These are phyloP conservation scores for Syrphus vitripennis DNA, from an alignment of 2,888 invertebrate genomes.

Conservation along the genomic window DNA sequence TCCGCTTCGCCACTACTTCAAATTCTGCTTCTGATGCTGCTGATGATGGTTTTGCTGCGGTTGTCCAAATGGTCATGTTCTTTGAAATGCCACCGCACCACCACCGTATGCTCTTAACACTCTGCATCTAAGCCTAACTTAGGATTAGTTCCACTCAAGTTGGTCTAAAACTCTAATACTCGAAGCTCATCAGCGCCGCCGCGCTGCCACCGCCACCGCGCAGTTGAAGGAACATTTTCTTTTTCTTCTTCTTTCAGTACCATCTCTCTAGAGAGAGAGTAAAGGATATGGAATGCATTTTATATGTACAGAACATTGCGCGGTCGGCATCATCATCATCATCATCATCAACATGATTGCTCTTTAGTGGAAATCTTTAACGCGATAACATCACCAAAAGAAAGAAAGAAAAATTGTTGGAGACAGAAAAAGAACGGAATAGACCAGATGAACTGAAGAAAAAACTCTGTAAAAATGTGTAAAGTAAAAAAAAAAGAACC, in stretches of 20 bases:
- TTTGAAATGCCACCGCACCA: conserved; percentile 67
- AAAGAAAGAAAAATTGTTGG: conserved; percentile 63
- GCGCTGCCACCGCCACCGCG: no score
- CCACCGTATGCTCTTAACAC: not conserved
- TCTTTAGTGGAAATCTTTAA: conserved; percentile 67
- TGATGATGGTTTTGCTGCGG: conserved; percentile 47
- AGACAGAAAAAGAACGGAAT: conserved; percentile 40
- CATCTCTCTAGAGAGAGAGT: conserved; percentile 1
- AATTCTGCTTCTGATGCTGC: not conserved
- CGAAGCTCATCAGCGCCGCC: conserved; percentile 54
- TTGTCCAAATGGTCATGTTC: conserved; percentile 70
- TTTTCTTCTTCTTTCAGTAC: not conserved
- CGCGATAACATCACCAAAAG: conserved; percentile 64
- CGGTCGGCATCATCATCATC: conserved; percentile 49
- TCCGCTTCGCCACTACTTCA: not conserved
- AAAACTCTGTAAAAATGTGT: not conserved
- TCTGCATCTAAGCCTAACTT: conserved; percentile 47
- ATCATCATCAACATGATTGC: conserved; percentile 71
- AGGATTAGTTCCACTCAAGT: conserved; percentile 46
- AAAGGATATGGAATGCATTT: conserved; percentile 62
- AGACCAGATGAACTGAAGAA: not conserved
- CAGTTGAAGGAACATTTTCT: conserved; percentile 26
- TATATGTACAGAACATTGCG: conserved; percentile 53
- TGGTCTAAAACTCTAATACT: conserved; percentile 21
- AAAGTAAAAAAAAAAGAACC: not conserved